phyloP scores from a whole-genome alignment of 1,140 invertebrate genomes.

The Zaprionus inermis region DNA sequence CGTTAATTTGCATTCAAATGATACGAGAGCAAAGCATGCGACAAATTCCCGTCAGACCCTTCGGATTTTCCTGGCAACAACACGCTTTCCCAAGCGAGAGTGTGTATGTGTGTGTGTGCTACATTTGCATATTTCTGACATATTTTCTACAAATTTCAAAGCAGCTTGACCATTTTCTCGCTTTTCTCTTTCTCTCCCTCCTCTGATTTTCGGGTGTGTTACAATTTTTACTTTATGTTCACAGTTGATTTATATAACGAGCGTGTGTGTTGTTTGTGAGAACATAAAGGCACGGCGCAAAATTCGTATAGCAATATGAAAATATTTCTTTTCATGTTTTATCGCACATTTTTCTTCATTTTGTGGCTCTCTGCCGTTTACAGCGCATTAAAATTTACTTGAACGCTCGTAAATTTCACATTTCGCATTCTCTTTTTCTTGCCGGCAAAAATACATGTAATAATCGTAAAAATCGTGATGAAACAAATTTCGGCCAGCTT shows the following conservation, averaged over 20 bases:
- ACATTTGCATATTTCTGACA: conserved; percentile 74
- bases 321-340: conserved; percentile 63
- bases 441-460: conserved; percentile 44
- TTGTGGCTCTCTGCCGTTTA: conserved; percentile 54
- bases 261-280: conserved; percentile 14
- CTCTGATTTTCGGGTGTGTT: conserved; percentile 28
- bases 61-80: conserved; percentile 39
- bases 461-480: conserved; percentile 58
- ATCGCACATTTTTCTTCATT: conserved; percentile 66
- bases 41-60: conserved; percentile 44
- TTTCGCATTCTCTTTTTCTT: conserved; percentile 39
- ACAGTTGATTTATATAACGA: conserved; percentile 73
- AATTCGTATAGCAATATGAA: conserved; percentile 30
- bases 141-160: conserved; percentile 65
- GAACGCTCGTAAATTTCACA: conserved; percentile 63
- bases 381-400: conserved; percentile 67
- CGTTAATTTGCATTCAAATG: conserved; percentile 81
- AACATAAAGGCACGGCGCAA: conserved; percentile 18
- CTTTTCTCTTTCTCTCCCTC: too few species aligned
- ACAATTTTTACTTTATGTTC: conserved; percentile 72
- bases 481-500: conserved; percentile 42
- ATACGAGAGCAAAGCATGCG: conserved; percentile 44
- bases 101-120: background rate
- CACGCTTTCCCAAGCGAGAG: conserved; percentile 42
- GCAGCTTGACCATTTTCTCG: conserved; percentile 40